Conservation (phyloP, 2,113 vertebrate genomes). For the Equus quagga region DNA sequence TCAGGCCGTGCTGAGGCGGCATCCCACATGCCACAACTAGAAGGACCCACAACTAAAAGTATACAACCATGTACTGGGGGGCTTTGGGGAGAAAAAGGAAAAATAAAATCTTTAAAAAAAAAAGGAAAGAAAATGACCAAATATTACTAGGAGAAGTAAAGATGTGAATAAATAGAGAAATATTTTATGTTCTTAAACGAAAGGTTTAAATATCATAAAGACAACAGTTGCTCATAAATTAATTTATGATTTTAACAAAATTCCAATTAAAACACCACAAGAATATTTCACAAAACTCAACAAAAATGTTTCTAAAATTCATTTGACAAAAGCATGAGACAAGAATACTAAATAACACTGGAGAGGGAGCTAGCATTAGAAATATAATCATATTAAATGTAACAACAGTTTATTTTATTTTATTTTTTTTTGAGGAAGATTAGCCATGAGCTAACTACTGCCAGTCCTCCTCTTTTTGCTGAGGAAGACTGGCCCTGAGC, state of each 20-base stretch:
- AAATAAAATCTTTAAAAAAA: too few species aligned
- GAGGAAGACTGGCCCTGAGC: too few species aligned
- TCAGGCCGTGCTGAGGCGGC: too few species aligned
- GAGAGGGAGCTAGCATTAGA: not conserved
- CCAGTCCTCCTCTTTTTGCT: too few species aligned
- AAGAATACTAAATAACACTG: not conserved
- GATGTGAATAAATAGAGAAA: not conserved
- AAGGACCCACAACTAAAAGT: too few species aligned
- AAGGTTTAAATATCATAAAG: conserved; percentile 19
- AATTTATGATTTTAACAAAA: conserved; percentile 22
- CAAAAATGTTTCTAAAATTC: not conserved
- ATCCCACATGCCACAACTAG: too few species aligned
- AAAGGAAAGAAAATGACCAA: conserved; percentile 34
- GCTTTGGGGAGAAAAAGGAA: too few species aligned
- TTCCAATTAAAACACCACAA: conserved; percentile 37
- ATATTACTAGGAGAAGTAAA: conserved; percentile 19
- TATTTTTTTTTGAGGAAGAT: too few species aligned
- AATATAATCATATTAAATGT: conserved; percentile 21
- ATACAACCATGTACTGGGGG: too few species aligned
- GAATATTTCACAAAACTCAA: conserved; percentile 36
- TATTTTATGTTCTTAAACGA: conserved; percentile 24
- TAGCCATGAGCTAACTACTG: too few species aligned
- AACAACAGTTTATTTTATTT: not conserved
- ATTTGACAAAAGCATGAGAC: not conserved
- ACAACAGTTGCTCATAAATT: not conserved